phyloP scores from a whole-genome alignment of 2,797 vertebrate species.

The Holocentrus rufus region DNA sequence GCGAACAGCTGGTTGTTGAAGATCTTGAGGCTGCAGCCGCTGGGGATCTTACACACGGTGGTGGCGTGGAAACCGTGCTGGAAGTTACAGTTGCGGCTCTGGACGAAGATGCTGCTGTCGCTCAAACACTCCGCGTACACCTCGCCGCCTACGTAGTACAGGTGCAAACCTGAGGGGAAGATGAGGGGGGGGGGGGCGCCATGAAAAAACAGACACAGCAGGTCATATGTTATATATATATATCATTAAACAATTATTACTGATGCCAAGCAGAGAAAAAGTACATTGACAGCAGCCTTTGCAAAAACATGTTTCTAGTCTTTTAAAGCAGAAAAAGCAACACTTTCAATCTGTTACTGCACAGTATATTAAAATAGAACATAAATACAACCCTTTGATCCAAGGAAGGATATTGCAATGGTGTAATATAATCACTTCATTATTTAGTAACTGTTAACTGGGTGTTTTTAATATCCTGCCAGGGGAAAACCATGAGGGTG shows the following conservation, averaged over 20 bases:
- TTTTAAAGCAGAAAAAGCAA: too few species aligned
- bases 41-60: constrained; percentile 98
- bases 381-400: not conserved
- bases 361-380: not conserved
- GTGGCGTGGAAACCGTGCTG: constrained; percentile 98
- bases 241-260: not conserved
- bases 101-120: constrained; percentile 99
- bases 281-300: not conserved
- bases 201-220: not conserved
- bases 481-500: constrained; percentile 45
- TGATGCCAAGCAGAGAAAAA: not conserved
- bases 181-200: not conserved
- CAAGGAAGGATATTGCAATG: not conserved
- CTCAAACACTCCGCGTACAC: constrained; percentile 98
- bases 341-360: not conserved
- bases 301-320: not conserved
- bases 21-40: constrained; percentile 98
- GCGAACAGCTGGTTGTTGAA: constrained; percentile 99
- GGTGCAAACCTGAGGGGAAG: constrained; percentile 87
- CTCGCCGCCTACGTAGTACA: constrained; percentile 96
- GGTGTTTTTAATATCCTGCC: constrained; percentile 36
- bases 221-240: not conserved
- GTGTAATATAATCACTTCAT: constrained; percentile 4
- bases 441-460: constrained; percentile 9
- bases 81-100: constrained; percentile 99